Percentiles rank a stretch among this genome's conserved stretches.
Evolutionary conservation across 2,888 invertebrate genomes (phyloP).

Genomic region (Lobophora halterata): DNA sequence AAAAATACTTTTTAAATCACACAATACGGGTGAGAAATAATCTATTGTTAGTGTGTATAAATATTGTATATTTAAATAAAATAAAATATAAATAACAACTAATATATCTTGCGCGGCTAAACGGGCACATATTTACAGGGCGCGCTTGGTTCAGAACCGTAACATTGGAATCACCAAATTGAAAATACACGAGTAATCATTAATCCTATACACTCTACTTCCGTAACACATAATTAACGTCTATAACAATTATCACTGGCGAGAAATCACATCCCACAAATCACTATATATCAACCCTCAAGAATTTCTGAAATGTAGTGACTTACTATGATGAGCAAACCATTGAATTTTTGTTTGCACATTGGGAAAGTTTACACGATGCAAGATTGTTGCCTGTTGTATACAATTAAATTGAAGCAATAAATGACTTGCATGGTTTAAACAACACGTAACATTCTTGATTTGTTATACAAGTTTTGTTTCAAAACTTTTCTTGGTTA

Average conservation of each 20-base stretch:
- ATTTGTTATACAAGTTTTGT: too few species aligned
- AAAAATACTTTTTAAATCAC: conserved; percentile 35
- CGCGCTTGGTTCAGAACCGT: conserved; percentile 25
- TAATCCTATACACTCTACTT: conserved; percentile 52
- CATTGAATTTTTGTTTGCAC: too few species aligned
- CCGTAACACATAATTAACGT: conserved; percentile 47
- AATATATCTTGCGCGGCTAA: conserved; percentile 31
- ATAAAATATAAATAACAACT: conserved; percentile 51
- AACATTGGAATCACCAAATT: conserved; percentile 48
- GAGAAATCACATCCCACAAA: conserved; percentile 16
- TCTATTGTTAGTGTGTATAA: conserved; percentile 56
- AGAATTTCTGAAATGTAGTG: too few species aligned
- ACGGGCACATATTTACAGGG: conserved; percentile 39
- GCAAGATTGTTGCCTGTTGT: too few species aligned
- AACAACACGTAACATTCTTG: too few species aligned
- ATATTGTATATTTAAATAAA: conserved; percentile 48
- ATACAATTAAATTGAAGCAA: too few species aligned
- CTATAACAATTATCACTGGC: conserved; percentile 39
- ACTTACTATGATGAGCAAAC: too few species aligned
- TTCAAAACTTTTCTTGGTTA: too few species aligned
- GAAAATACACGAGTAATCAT: conserved; percentile 49
- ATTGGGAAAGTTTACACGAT: too few species aligned
- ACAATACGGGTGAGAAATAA: conserved; percentile 51
- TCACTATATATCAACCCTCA: too few species aligned
- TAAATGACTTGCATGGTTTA: too few species aligned